Percentiles rank a stretch among this genome's conserved stretches.
These are phyloP conservation scores for Caenorhabditis virilis DNA, from an alignment of 2,888 invertebrate genomes.

Conservation along the genomic window DNA sequence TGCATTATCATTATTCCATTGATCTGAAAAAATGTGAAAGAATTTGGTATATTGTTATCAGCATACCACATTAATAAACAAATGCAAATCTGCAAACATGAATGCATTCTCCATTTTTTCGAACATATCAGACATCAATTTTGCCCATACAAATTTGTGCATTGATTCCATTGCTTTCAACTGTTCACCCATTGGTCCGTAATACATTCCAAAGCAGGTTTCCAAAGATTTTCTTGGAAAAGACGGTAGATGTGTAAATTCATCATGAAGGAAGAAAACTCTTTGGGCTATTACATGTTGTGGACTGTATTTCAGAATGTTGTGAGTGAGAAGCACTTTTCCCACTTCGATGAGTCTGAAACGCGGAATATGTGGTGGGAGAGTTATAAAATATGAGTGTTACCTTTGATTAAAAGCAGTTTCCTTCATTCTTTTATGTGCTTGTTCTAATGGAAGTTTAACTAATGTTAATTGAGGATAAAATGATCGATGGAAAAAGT, in stretches of 20 bases:
- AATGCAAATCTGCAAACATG: constrained; percentile 83
- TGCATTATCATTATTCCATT: constrained; percentile 95
- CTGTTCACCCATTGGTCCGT: constrained; percentile 74
- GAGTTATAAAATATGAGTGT: too few species aligned
- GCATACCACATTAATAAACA: constrained; percentile 86
- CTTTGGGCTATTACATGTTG: constrained; percentile 81
- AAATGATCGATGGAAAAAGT: constrained; percentile 92
- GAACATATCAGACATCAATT: constrained; percentile 71
- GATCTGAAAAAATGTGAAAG: constrained; percentile 31
- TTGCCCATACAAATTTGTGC: constrained; percentile 98
- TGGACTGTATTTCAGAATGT: constrained; percentile 70
- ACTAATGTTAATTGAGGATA: constrained; percentile 94
- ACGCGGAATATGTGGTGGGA: too few species aligned
- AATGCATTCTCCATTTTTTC: constrained; percentile 69
- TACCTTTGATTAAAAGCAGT: constrained; percentile 55
- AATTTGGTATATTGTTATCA: neutral
- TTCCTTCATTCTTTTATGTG: constrained; percentile 79
- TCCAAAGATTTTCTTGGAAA: constrained; percentile 97
- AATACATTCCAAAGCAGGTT: constrained; percentile 89
- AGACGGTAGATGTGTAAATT: constrained; percentile 94
- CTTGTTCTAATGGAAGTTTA: constrained; percentile 88
- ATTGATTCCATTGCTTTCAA: constrained; percentile 89
- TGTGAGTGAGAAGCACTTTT: constrained; percentile 76
- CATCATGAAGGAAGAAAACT: constrained; percentile 96
- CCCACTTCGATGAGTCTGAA: constrained; percentile 98